phyloP scores from a whole-genome alignment of 2,113 vertebrate species.

The Coturnix japonica region DNA sequence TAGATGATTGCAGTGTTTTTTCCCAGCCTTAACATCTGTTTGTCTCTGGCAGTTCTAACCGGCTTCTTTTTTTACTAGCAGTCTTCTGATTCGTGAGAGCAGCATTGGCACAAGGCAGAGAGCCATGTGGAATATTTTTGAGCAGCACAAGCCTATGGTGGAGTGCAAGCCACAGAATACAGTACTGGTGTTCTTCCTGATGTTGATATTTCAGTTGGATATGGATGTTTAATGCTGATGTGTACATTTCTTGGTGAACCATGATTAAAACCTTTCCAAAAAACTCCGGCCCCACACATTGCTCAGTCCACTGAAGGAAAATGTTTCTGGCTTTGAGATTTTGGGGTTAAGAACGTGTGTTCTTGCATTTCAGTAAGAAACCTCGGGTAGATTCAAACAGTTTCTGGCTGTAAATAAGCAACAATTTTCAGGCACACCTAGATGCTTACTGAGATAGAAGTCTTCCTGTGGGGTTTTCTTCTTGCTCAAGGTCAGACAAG shows the following conservation, averaged over 20 bases:
- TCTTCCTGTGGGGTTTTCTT: not conserved
- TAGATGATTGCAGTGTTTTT: not conserved
- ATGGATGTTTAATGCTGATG: not conserved
- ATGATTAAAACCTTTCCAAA: not conserved
- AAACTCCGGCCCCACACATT: not conserved
- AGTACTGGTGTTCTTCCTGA: not conserved
- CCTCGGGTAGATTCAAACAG: not conserved
- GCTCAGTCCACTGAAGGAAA: not conserved
- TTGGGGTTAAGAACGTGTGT: not conserved
- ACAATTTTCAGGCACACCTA: not conserved
- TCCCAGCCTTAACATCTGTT: not conserved
- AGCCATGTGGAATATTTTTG: not conserved
- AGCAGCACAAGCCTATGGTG: not conserved
- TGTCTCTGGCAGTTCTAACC: not conserved
- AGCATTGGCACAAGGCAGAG: not conserved
- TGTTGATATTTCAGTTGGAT: not conserved
- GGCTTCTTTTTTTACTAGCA: not conserved
- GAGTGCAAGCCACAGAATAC: not conserved
- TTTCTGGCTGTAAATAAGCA: not conserved
- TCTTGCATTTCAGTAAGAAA: conserved; percentile 1
- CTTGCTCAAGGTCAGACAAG: conserved; percentile 60
- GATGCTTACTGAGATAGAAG: not conserved
- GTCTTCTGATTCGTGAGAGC: not conserved
- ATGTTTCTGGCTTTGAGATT: not conserved
- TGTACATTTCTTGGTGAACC: conserved; percentile 7